Base-by-base conservation (phyloP, 37 sponge, comb jelly and placozoan genomes). In the Aplysina aerophoba region DNA sequence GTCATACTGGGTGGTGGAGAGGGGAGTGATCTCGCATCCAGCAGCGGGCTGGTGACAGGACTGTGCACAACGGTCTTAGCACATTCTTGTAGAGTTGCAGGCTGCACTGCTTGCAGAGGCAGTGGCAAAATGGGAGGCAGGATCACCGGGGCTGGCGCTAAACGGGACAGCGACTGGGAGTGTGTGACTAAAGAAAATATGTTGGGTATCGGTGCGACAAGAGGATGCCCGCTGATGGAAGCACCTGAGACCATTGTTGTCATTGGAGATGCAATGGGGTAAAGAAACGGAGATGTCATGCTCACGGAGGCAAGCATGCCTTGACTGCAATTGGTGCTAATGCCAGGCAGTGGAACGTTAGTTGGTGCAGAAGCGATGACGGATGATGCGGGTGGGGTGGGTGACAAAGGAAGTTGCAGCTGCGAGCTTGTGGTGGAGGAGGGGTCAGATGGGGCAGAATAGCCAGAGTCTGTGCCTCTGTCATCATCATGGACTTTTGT, bases 131-230 rank as follows among this genome's bases (percentile, higher is more conserved):
- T 27, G n/a, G 78, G 54, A 25, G 44, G 78, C 20, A 79, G 34
- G 21, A 62, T 60, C 63, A 44, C 59, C 17, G 63, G 30, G 12
- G 77, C 59, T 31, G 36, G 85, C 5, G 74, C n/a, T 4, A 73
- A 39, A 13, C 41, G 33, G 8, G 72, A 25, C 1, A 73, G 37
- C 28, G 34, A 57, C 24, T 56, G 56, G 59, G 53, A 11, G 17
- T 38, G 35, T 59, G 87, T 66, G 0, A 89, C 59, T 4, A 89
- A 21, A 55, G 87, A 80, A 35, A 86, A 50, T 0, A 89, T 65
- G 36, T 83, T 72, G 14, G 72, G 58, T 22, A 92, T 72, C 59
- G 38, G 33, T 28, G n/a, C n/a, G 41, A n/a, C 36, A 63, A 36
- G 55, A 64, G 68, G 66, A 4, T 57, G 62, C 50, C 75, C 60